Evolutionary conservation across 2,888 invertebrate species (phyloP), one percentile per base, ranked within the genome.

Genomic region (Caenorhabditis sp.): DNA sequence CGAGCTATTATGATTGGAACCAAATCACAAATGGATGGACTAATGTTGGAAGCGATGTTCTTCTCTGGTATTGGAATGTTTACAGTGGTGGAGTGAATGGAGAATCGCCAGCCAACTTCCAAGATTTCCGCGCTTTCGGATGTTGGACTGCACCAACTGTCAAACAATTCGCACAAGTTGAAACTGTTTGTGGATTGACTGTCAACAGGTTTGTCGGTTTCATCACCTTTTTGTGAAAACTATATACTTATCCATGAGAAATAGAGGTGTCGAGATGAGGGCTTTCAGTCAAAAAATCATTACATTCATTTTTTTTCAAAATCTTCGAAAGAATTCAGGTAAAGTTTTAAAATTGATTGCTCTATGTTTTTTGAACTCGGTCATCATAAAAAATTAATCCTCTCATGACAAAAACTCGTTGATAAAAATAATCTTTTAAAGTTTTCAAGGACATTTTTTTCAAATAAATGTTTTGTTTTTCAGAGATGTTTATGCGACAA

Each of bases 61-160:
- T 72, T 36, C 70, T 78, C 63, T 78, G 78, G 78, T 81, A 81
- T 66, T 81, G 78, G 78, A 76, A 77, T 57, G 79, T 79, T 31
- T 62, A 66, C 57, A 79, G 78, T 43, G 53, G 63, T 17, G 81
- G 81, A 19, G 69, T 75, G 43, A 67, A 55, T 23, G 81, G 79
- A 23, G 79, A 81, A 53, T 63, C 75, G 26, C 69, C 75, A 21
- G 65, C 79, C 43, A 69, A 65, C 62, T 79, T 78, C 68, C 57
- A 61, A 61, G 81, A 81, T 62, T 79, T 78, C 78, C 69, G 73
- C 27, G 23, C 75, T 8, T 81, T 81, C 69, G 81, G 79, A 31
- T 70, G 76, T 64, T 81, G 78, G 75, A 66, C 66, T 6, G 36
- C 62, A 43, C 67, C 81, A 36, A 66, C 73, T 50, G 78, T 78